Base-by-base conservation (phyloP, 2,113 vertebrate genomes). In the Lynx canadensis region DNA sequence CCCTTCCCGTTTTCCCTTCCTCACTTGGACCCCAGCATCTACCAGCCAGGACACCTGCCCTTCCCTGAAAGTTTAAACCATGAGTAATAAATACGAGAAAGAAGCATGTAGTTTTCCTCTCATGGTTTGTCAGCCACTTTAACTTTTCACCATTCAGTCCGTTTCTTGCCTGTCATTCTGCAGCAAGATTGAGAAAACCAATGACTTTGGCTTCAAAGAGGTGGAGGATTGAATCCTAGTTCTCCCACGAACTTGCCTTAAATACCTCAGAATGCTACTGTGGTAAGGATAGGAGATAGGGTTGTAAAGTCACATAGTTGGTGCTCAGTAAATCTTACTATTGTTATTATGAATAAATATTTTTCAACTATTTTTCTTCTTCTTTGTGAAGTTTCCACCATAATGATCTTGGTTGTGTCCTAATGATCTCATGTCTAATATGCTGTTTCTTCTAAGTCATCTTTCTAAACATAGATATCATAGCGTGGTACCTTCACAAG, bases 391-490 rank as follows among this genome's bases (percentile, higher is more conserved):
- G 33, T 96, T 94, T 57, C 11, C n/a, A 45, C 19, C 88, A 0
- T 16, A 29, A 68, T 13, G 16, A 45, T 93, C 8, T 91, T 69
- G 41, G 60, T 81, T 91, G 57, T 80, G 38, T 91, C 36, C 50
- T 83, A 45, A 55, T 85, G 55, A 81, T 74, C 16, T 83, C 68
- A 36, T 85, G 10, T 89, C 31, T 66, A 36, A 29, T 79, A 78
- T 33, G 1, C 18, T 68, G 6, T 29, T 3, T 27, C 16, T 65
- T 60, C 76, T 73, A 63, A 52, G 23, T 36, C 12, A 52, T 74
- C 50, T 45, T 91, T 93, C 55, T 96, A 83, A 93, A 94, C 63
- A 27, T 63, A 80, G 68, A 87, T 41, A 92, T 92, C 41, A 81
- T 33, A 94, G 55, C 18, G 63, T 27, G 29, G 6, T 9, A 66